phyloP scores from a whole-genome alignment of 2,113 vertebrate species.

The Sylvicapra grimmia region DNA sequence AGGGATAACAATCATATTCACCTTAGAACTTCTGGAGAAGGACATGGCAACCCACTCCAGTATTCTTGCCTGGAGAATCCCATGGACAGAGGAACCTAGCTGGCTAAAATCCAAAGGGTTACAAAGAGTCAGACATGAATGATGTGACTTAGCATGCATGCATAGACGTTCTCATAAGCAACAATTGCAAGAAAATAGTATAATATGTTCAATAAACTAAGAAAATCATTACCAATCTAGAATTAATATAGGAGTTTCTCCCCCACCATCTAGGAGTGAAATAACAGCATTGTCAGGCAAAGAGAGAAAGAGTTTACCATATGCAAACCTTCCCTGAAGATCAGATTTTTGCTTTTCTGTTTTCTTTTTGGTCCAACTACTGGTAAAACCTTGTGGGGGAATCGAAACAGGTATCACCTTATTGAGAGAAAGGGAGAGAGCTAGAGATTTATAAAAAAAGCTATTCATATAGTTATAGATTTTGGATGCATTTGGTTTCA shows the following conservation, averaged over 20 bases:
- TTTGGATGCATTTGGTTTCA: not conserved
- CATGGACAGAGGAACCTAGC: not conserved
- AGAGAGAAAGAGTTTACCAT: not conserved
- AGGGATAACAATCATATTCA: not conserved
- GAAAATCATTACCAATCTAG: not conserved
- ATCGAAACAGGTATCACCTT: not conserved
- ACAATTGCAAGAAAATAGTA: not conserved
- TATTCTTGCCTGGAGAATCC: not conserved
- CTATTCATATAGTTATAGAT: not conserved
- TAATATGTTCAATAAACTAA: not conserved
- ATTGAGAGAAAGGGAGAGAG: not conserved
- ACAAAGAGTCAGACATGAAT: not conserved
- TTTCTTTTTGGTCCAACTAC: not conserved
- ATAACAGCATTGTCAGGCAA: not conserved
- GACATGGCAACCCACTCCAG: not conserved
- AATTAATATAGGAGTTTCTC: not conserved
- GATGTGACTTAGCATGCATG: not conserved
- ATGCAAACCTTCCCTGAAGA: not conserved
- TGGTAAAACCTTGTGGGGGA: not conserved
- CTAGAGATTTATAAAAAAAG: not conserved
- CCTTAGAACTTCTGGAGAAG: not conserved
- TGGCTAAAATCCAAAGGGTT: not conserved
- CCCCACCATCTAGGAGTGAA: not conserved
- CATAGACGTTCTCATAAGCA: not conserved
- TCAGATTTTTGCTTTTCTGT: not conserved